These are phyloP conservation scores for Beroe ovata DNA, from an alignment of 37 sponge, comb jelly and placozoan genomes.

Conservation along the genomic window DNA sequence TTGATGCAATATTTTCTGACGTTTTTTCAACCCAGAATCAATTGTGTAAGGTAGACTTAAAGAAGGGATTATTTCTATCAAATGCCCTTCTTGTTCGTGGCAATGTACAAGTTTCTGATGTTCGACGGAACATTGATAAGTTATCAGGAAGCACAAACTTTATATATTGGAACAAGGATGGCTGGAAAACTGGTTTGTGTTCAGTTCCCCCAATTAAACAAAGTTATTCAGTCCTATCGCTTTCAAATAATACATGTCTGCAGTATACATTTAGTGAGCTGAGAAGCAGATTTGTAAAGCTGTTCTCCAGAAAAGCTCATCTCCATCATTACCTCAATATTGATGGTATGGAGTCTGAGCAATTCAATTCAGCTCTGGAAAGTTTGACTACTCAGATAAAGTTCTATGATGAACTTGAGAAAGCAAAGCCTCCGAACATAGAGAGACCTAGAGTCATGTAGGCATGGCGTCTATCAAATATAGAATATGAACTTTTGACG, in stretches of 20 bases:
- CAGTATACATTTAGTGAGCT: slow-evolving; percentile 74
- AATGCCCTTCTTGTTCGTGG: slow-evolving; percentile 98
- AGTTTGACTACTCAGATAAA: neutral
- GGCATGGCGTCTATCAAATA: too few relatives aligned
- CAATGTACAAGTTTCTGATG: slow-evolving; percentile 88
- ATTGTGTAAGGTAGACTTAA: slow-evolving; percentile 86
- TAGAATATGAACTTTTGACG: too few relatives aligned
- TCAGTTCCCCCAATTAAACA: slow-evolving; percentile 88
- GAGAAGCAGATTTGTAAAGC: slow-evolving; percentile 76
- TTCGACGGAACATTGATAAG: slow-evolving; percentile 90
- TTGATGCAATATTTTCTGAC: slow-evolving; percentile 93
- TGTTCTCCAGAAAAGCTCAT: slow-evolving; percentile 92
- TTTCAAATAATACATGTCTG: slow-evolving; percentile 95
- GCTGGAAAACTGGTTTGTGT: slow-evolving; percentile 99
- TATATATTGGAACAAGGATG: slow-evolving; percentile 96
- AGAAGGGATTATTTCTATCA: slow-evolving; percentile 75
- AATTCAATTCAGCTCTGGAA: slow-evolving; percentile 69
- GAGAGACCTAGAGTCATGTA: slow-evolving; percentile 21
- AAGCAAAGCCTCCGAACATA: neutral
- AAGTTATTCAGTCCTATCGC: slow-evolving; percentile 85
- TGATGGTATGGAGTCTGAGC: slow-evolving; percentile 86
- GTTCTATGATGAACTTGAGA: slow-evolving; percentile 8
- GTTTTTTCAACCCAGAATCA: slow-evolving; percentile 90
- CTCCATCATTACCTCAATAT: slow-evolving; percentile 92
- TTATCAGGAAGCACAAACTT: slow-evolving; percentile 69